phyloP scores from a whole-genome alignment of 2,888 invertebrate species.

The Ctenicera cuprea region DNA sequence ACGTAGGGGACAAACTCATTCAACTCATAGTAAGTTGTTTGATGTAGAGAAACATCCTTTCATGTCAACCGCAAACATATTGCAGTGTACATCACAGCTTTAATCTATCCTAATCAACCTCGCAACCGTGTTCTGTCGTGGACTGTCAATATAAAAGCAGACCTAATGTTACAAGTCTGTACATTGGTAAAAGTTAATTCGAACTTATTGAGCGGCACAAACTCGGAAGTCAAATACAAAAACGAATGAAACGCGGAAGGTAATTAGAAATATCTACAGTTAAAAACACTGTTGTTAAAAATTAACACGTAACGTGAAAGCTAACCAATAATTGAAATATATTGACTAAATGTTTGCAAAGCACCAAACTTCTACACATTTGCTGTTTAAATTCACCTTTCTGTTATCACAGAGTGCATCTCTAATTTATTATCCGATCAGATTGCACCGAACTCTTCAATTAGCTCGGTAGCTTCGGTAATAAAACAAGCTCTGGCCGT shows the following conservation, averaged over 20 bases:
- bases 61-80: slow-evolving; percentile 46
- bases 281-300: slow-evolving; percentile 4
- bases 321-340: slow-evolving; percentile 6
- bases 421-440: slow-evolving; percentile 11
- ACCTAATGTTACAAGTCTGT: slow-evolving; percentile 20
- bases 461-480: slow-evolving; percentile 18
- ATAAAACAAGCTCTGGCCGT: background rate
- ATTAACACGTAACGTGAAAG: background rate
- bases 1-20: slow-evolving; percentile 34
- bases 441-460: slow-evolving; percentile 21
- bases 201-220: background rate
- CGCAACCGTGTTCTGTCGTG: slow-evolving; percentile 26
- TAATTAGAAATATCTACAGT: slow-evolving; percentile 15
- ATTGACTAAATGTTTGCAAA: background rate
- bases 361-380: background rate
- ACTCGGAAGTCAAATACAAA: background rate
- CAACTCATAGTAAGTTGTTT: slow-evolving; percentile 39
- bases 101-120: slow-evolving; percentile 52
- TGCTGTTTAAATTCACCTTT: slow-evolving; percentile 4
- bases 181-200: slow-evolving; percentile 12
- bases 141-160: slow-evolving; percentile 38
- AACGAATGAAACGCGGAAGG: background rate
- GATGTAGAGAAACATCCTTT: slow-evolving; percentile 44
- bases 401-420: slow-evolving; percentile 4
- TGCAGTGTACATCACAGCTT: slow-evolving; percentile 38